Conservation (phyloP, 2,888 invertebrate genomes). For the Sinopyrophorus schimmeli region DNA sequence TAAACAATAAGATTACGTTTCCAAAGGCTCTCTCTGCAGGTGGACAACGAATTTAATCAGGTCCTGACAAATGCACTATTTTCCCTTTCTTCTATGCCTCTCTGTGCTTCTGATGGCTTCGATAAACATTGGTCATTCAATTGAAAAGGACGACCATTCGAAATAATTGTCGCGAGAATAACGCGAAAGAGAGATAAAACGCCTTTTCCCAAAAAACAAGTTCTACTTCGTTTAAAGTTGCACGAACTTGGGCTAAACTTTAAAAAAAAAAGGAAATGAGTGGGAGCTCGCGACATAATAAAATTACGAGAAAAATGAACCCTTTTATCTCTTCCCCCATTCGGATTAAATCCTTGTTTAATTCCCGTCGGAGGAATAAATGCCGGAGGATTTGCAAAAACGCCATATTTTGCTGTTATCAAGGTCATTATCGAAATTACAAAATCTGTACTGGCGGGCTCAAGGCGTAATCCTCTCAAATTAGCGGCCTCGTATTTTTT, state of each 20-base stretch:
- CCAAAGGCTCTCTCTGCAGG: slow-evolving; percentile 25
- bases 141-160: no score
- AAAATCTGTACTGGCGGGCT: slow-evolving; percentile 29
- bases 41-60: slow-evolving; percentile 34
- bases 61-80: slow-evolving; percentile 20
- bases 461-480: slow-evolving; percentile 29
- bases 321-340: slow-evolving; percentile 35
- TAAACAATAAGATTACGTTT: slow-evolving; percentile 40
- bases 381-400: slow-evolving; percentile 53
- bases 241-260: no score
- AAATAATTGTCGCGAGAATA: no score
- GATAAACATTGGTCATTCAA: no score
- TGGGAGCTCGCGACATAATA: no score
- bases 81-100: slow-evolving; percentile 6
- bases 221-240: no score
- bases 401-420: slow-evolving; percentile 55
- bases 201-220: no score
- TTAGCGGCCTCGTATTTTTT: slow-evolving; percentile 21
- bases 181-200: no score
- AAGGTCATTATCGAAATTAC: slow-evolving; percentile 55
- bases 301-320: slow-evolving; percentile 41
- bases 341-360: slow-evolving; percentile 39
- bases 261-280: no score
- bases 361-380: slow-evolving; percentile 51
- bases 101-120: no score